These are phyloP conservation scores for Betta splendens DNA, from an alignment of 2,797 vertebrate genomes.

Conservation along the genomic window DNA sequence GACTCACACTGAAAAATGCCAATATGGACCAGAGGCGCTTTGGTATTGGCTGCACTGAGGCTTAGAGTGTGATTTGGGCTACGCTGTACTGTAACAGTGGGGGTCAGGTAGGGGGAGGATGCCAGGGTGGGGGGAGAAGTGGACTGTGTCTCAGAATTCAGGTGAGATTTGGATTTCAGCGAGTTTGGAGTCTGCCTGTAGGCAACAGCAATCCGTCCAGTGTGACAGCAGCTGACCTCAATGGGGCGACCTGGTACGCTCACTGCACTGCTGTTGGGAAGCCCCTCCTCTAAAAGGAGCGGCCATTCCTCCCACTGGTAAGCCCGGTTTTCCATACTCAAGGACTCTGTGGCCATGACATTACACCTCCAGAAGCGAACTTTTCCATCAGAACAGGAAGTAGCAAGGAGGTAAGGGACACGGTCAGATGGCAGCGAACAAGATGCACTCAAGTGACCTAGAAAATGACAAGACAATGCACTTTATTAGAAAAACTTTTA, in stretches of 20 bases:
- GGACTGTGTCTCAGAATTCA: conserved; percentile 40
- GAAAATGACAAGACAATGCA: conserved; percentile 15
- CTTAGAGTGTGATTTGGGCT: conserved; percentile 42
- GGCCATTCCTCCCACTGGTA: conserved; percentile 97
- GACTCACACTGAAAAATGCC: conserved; percentile 97
- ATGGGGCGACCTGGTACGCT: conserved; percentile 86
- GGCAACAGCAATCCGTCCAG: conserved; percentile 93
- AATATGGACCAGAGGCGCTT: conserved; percentile 86
- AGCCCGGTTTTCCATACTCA: conserved; percentile 46
- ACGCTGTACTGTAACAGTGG: conserved; percentile 39
- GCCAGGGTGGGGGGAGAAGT: conserved; percentile 52
- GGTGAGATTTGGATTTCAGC: conserved; percentile 53
- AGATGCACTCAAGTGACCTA: conserved; percentile 95
- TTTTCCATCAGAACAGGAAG: conserved; percentile 93
- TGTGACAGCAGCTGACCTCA: conserved; percentile 94
- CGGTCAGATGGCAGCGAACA: conserved; percentile 91
- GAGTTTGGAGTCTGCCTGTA: conserved; percentile 79
- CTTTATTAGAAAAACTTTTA: too few relatives aligned
- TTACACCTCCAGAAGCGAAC: conserved; percentile 95
- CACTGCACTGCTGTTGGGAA: conserved; percentile 86
- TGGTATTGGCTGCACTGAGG: conserved; percentile 43
- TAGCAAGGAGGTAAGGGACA: conserved; percentile 95
- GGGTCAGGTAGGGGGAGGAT: conserved; percentile 58
- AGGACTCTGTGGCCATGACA: conserved; percentile 59
- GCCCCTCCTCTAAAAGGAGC: conserved; percentile 89